Conservation (phyloP, 2,797 vertebrate genomes). For the Sphenopsis melanotis region DNA sequence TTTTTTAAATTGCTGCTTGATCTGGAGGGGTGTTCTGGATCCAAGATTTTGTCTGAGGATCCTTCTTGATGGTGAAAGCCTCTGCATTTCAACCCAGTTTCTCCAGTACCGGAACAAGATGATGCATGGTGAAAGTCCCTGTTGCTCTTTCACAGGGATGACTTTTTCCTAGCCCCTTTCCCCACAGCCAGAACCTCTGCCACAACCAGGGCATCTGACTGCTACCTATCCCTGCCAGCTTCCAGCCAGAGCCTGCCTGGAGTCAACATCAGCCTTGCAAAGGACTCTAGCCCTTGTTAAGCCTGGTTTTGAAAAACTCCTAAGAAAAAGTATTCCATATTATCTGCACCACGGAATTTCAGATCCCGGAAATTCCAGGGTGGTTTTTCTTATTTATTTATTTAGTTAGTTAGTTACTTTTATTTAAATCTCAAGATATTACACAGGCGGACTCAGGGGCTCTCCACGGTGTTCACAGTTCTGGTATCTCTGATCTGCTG, state of each 20-base stretch:
- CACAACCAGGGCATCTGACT: background rate
- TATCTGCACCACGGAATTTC: background rate
- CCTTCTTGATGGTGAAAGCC: background rate
- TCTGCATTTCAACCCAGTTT: background rate
- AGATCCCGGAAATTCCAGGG: background rate
- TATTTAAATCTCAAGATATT: background rate
- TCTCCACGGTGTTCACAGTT: background rate
- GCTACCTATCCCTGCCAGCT: background rate
- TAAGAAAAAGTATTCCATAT: background rate
- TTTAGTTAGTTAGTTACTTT: background rate
- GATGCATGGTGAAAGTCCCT: background rate
- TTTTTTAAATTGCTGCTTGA: background rate
- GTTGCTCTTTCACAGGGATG: background rate
- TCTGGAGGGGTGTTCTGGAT: background rate
- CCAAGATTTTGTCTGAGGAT: background rate
- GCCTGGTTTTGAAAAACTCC: background rate
- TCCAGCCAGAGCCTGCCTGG: background rate
- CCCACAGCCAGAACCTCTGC: background rate
- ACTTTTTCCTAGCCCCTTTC: background rate
- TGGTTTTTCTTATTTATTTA: background rate
- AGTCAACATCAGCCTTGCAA: background rate
- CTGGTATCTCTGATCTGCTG: background rate
- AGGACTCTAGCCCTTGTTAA: background rate
- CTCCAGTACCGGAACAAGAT: background rate
- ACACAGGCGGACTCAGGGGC: too few species aligned